Evolutionary conservation across 2,888 invertebrate species (phyloP), one percentile per base, ranked within the genome.

Genomic region (Lucinisca nassula): DNA sequence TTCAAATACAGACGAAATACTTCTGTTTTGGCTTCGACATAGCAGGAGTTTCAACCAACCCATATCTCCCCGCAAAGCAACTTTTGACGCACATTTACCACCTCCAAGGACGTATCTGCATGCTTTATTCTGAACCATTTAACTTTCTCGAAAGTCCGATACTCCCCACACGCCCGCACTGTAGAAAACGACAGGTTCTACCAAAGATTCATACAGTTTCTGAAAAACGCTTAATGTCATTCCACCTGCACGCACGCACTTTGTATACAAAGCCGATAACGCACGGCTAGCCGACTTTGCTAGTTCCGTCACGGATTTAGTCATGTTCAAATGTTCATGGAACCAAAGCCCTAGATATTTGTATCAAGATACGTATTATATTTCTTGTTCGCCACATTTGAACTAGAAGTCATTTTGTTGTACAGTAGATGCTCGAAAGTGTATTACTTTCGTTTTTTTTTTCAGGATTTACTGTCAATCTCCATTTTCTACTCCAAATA

Each of bases 61-160:
- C 37, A 74, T 74, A n/a, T 74, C 74, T 21, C 74, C 74, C 38
- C 74, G 35, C 38, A 38, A 21, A 8, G 74, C 74, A 74, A 74
- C 38, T 14, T 74, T 35, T 4, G 74, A 74, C 37, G 38, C 38
- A 27, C 27, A 38, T n/a, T 74, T 74, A 38, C 74, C 74, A n/a
- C 35, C 74, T 35, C 37, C 37, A 35, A 72, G 24, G 21, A 35
- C 14, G 32, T 30, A 72, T 30, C 72, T 27, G 12, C 24, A 30
- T 72, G 74, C 74, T 38, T 74, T 74, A 74, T 38, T 74, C 27
- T 74, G 74, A 3, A 74, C 74, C n/a, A 38, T 74, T 24, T 35
- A 17, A 45, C 8, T 45, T 45, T 45, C 17, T 17, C 17, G 8
- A 17, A 45, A 45, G 45, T 45, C 45, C 17, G 45, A 45, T 45